A percentile compares a stretch with the other conserved stretches of the same genome.
phyloP scores from a whole-genome alignment of 1,140 invertebrate species.

The Eupristina koningsbergeri region DNA sequence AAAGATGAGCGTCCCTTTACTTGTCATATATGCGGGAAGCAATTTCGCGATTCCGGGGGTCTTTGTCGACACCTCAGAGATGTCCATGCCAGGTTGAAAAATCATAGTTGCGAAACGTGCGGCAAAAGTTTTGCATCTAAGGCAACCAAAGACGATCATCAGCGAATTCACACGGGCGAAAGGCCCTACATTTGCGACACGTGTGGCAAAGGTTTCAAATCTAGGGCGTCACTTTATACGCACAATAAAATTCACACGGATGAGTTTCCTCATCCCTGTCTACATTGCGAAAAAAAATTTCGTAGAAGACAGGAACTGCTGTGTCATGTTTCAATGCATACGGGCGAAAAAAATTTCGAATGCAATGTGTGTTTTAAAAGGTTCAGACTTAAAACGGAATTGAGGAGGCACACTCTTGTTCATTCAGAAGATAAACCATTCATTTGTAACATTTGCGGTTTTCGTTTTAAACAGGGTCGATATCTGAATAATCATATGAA shows the following conservation, averaged over 20 bases:
- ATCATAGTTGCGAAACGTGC: slow-evolving; percentile 66
- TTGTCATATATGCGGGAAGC: slow-evolving; percentile 59
- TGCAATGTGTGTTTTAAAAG: slow-evolving; percentile 74
- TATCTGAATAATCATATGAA: slow-evolving; percentile 72
- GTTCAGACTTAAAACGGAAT: slow-evolving; percentile 72
- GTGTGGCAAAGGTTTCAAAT: slow-evolving; percentile 76
- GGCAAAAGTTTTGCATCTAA: slow-evolving; percentile 71
- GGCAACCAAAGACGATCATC: slow-evolving; percentile 76
- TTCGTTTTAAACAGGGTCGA: slow-evolving; percentile 74
- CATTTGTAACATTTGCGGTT: slow-evolving; percentile 72
- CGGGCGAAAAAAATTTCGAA: slow-evolving; percentile 69
- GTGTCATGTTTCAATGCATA: slow-evolving; percentile 72
- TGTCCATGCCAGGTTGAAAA: slow-evolving; percentile 62
- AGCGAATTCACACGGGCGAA: slow-evolving; percentile 77
- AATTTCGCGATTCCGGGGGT: slow-evolving; percentile 58
- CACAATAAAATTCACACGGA: slow-evolving; percentile 73
- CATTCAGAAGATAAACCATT: slow-evolving; percentile 74
- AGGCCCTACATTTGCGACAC: slow-evolving; percentile 79
- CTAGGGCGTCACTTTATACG: slow-evolving; percentile 73
- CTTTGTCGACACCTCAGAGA: slow-evolving; percentile 59
- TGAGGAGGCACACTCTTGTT: slow-evolving; percentile 72
- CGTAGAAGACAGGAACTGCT: slow-evolving; percentile 71
- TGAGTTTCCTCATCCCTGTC: slow-evolving; percentile 72
- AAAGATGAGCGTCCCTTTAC: slow-evolving; percentile 52
- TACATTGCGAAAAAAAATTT: slow-evolving; percentile 70